Conservation (phyloP, 2,113 vertebrate genomes). For the Paralichthys olivaceus region DNA sequence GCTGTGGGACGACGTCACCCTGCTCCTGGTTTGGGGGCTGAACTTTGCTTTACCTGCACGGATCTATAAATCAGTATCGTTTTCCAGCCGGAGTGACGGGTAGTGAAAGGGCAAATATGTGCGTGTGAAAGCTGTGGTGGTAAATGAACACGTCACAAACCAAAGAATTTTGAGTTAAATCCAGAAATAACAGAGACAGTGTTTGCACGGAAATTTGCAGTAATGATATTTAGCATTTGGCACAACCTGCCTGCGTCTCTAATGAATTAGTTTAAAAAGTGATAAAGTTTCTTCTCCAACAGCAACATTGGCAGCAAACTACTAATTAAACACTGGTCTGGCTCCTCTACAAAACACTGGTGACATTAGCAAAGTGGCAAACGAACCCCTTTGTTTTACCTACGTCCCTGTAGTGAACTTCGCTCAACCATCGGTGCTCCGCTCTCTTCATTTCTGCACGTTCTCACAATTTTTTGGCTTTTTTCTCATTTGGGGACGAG, state of each 20-base stretch:
- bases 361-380: slow-evolving; percentile 7
- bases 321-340: not conserved
- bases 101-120: not conserved
- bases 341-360: not conserved
- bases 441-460: slow-evolving; percentile 29
- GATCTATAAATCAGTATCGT: not conserved
- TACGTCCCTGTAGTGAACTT: slow-evolving; percentile 26
- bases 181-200: not conserved
- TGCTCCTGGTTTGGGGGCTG: not conserved
- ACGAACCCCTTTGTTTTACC: slow-evolving; percentile 2
- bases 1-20: not conserved
- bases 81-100: not conserved
- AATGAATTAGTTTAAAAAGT: not conserved
- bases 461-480: slow-evolving; percentile 38
- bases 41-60: not conserved
- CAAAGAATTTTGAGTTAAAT: not conserved
- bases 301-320: not conserved
- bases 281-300: not conserved
- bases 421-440: slow-evolving; percentile 17
- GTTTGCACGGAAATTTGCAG: not conserved
- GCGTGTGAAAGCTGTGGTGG: not conserved
- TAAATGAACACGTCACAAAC: not conserved
- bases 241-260: not conserved
- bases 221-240: not conserved
- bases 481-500: slow-evolving; percentile 42